A percentile compares a stretch with the other conserved stretches of the same genome.
These are phyloP conservation scores for Diachasma alloeum DNA, from an alignment of 1,140 invertebrate genomes.

Conservation along the genomic window DNA sequence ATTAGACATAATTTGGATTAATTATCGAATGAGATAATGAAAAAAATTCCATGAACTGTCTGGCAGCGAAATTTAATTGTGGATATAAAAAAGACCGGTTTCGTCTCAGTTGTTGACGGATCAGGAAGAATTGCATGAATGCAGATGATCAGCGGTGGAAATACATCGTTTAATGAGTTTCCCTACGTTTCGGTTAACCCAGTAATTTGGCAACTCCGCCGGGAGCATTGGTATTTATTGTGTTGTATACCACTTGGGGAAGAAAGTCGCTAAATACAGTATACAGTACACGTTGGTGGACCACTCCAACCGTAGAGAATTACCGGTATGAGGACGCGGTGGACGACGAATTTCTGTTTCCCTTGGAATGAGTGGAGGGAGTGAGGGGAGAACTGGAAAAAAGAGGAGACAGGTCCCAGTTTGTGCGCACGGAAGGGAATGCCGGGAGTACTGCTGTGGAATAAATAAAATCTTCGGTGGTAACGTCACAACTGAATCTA, in stretches of 20 bases:
- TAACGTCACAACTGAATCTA: neutral
- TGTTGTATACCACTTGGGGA: conserved; percentile 33
- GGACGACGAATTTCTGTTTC: conserved; percentile 13
- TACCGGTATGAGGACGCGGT: conserved; percentile 18
- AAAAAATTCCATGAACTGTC: too few species aligned
- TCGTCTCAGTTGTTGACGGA: neutral
- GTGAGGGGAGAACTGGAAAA: conserved; percentile 13
- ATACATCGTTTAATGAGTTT: neutral
- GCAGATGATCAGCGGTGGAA: neutral
- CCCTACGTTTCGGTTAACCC: neutral
- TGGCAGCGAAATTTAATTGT: too few species aligned
- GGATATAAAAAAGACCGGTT: too few species aligned
- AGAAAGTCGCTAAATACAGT: conserved; percentile 47
- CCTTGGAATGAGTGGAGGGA: conserved; percentile 11
- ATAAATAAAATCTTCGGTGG: conserved; percentile 50
- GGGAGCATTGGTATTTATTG: conserved; percentile 46
- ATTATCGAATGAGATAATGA: too few species aligned
- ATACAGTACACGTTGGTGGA: conserved; percentile 39
- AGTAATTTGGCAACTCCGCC: conserved; percentile 40
- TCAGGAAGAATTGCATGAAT: neutral
- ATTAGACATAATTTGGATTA: too few species aligned
- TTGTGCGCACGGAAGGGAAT: conserved; percentile 36
- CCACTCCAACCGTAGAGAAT: conserved; percentile 40
- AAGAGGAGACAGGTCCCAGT: conserved; percentile 42
- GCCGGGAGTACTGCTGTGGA: conserved; percentile 48